Base-by-base conservation (phyloP, 2,888 invertebrate genomes). In the Zootermopsis nevadensis region DNA sequence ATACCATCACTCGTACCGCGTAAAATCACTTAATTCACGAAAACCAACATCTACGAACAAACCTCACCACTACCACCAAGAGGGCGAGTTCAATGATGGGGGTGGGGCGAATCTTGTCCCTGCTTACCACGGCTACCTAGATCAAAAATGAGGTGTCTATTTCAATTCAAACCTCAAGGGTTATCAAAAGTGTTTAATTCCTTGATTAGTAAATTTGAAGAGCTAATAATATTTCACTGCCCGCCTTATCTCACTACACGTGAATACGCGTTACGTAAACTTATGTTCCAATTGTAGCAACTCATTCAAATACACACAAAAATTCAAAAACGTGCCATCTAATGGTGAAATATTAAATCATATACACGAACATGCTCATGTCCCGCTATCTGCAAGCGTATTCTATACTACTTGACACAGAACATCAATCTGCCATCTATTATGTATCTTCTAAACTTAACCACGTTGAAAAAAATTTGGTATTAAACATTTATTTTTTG, bases 41-140 rank as follows among this genome's bases (percentile, higher is more conserved):
- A 76, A 81, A 74, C 42, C 24, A 66, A 30, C 69, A 67, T 77
- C 48, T 81, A 66, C 42, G 27, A 60, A 31, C 79, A 15, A 55
- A 33, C 79, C 24, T 35, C 38, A 53, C 15, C 60, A 82, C 79
- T 81, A 83, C 77, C 82, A 83, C 81, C 82, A 80, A 83, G 80
- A 83, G 85, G 85, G 85, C 84, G 84, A 84, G 82, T 82, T 82
- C 81, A 72, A 83, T 79, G 66, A 66, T 79, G 84, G 85, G 84
- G 74, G 86, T 83, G 85, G 85, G 66, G 86, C 86, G 76, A 79
- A 79, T 79, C 60, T 19, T 79, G 74, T 74, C 74, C 15, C n/a
- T 38, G 69, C 33, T 69, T 27, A 0, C 30, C 74, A 74, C 74
- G 27, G 74, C 38, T 74, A 7, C 38, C 38, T 74, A 10, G 74